Conservation (phyloP, 2,888 invertebrate genomes). For the Scrobipalpa atriplicella region DNA sequence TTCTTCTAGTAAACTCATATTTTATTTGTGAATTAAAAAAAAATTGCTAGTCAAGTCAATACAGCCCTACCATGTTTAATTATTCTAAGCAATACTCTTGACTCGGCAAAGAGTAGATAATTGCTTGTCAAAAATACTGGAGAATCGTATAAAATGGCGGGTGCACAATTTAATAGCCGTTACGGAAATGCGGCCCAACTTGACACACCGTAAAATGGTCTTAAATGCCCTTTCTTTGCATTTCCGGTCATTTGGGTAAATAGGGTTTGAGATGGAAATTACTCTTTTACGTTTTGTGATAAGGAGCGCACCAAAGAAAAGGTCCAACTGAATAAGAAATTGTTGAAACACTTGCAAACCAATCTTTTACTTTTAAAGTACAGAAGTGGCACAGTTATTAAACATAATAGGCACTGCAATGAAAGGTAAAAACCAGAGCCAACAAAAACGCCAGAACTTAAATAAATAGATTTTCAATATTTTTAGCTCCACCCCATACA, state of each 20-base stretch:
- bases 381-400: no score
- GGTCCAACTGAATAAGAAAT: background rate
- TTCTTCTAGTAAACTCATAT: no score
- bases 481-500: background rate
- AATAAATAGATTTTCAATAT: background rate
- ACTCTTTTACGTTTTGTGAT: background rate
- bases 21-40: no score
- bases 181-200: conserved; percentile 3
- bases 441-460: no score
- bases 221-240: background rate
- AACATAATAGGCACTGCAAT: no score
- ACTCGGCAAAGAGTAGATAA: background rate
- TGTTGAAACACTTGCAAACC: background rate
- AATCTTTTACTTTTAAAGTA: no score
- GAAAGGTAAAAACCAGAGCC: no score
- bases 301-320: background rate
- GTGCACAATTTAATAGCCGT: background rate
- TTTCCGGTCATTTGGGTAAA: background rate
- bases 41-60: no score
- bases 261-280: conserved; percentile 8
- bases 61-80: background rate
- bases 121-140: background rate
- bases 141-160: background rate
- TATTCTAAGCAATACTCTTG: background rate
- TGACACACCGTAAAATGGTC: background rate